Conservation (phyloP, 2,113 vertebrate species). For the Fukomys damarensis region DNA sequence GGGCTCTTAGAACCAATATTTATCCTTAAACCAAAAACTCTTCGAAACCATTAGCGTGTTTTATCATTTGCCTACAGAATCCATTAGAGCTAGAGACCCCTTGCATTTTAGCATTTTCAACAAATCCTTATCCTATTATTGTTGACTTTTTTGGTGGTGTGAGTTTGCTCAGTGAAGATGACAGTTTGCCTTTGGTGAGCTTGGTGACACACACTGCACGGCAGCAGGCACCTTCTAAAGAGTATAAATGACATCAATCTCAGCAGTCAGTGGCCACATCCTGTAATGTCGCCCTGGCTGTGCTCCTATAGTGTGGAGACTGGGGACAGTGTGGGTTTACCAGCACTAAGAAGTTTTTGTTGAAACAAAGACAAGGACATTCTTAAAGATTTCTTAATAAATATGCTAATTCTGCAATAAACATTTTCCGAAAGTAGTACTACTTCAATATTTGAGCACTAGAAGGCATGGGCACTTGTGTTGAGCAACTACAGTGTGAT, state of each 20-base stretch:
- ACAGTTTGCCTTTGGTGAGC: not conserved
- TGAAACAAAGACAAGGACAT: not conserved
- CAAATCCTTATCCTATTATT: not conserved
- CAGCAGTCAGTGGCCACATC: not conserved
- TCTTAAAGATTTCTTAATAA: not conserved
- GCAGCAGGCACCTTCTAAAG: not conserved
- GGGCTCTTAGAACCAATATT: not conserved
- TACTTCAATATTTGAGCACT: not conserved
- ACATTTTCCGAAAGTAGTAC: not conserved
- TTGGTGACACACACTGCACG: not conserved
- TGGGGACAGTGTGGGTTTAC: not conserved
- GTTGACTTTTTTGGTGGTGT: not conserved
- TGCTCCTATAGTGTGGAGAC: not conserved
- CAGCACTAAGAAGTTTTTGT: not conserved
- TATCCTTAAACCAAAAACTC: not conserved
- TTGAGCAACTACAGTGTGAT: not conserved
- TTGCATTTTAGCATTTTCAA: not conserved
- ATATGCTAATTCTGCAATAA: not conserved
- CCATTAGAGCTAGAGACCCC: not conserved
- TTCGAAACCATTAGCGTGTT: not conserved
- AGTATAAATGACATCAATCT: not conserved
- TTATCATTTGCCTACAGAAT: not conserved
- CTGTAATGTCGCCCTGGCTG: conserved; percentile 2
- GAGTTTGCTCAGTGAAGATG: not conserved
- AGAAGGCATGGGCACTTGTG: not conserved